A percentile compares a stretch with the other conserved stretches of the same genome.
Evolutionary conservation across 2,888 invertebrate genomes (phyloP).

Genomic region (Ophion ellenae): DNA sequence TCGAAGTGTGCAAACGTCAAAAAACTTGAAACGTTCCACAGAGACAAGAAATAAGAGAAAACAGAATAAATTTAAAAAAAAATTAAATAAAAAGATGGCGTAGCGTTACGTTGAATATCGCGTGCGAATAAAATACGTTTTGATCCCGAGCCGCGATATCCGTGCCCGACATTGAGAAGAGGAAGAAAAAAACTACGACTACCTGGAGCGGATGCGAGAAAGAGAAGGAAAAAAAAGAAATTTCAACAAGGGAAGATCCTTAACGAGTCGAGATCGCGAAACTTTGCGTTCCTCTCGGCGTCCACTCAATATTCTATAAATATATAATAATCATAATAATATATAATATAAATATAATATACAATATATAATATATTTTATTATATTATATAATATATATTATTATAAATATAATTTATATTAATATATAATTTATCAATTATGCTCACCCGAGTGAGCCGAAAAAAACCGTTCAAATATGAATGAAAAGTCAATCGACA

Average conservation of each 20-base stretch:
- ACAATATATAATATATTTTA: too few relatives aligned
- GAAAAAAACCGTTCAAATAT: not conserved
- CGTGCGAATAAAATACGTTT: constrained; percentile 59
- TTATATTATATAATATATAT: too few relatives aligned
- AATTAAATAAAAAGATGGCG: not conserved
- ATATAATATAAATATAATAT: constrained; percentile 42
- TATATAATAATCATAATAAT: constrained; percentile 61
- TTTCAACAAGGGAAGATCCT: constrained; percentile 1
- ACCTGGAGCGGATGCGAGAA: not conserved
- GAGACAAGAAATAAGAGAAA: not conserved
- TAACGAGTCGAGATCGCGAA: constrained; percentile 47
- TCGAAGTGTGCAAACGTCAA: not conserved
- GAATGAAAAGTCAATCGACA: not conserved
- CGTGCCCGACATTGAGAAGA: constrained; percentile 20
- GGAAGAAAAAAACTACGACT: constrained; percentile 8
- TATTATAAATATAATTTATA: too few relatives aligned
- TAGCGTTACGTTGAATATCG: constrained; percentile 23
- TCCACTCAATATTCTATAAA: constrained; percentile 51
- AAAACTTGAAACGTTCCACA: not conserved
- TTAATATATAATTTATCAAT: not conserved
- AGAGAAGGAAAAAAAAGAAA: constrained; percentile 1
- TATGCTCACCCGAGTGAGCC: not conserved
- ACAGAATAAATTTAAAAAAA: constrained; percentile 8
- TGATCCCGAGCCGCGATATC: constrained; percentile 49
- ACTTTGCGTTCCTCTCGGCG: constrained; percentile 8